Percentiles rank a stretch among this genome's conserved stretches.
Conservation (phyloP, 2,797 vertebrate species). For the Crocidura indochinensis region DNA sequence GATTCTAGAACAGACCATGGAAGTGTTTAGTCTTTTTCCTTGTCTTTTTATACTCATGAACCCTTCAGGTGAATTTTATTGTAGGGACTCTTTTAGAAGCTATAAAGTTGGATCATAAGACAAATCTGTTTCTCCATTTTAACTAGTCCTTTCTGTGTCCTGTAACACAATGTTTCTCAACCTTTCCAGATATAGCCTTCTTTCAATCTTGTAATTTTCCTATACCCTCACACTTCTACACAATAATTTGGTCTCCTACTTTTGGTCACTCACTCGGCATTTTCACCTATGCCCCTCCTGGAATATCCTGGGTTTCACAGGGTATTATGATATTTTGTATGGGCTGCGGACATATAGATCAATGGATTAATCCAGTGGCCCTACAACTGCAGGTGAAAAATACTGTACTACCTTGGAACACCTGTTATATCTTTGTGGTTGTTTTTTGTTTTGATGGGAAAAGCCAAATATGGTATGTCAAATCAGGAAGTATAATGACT, state of each 20-base stretch:
- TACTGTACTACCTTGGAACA: not conserved
- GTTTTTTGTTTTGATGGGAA: not conserved
- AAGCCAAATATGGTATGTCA: not conserved
- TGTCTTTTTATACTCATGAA: not conserved
- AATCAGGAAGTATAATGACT: constrained; percentile 1
- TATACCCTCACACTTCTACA: too few species aligned
- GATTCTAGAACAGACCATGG: not conserved
- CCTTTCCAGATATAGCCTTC: too few species aligned
- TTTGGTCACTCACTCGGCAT: too few species aligned
- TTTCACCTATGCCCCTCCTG: too few species aligned
- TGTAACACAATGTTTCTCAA: not conserved
- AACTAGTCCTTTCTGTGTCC: not conserved
- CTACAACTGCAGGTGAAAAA: not conserved
- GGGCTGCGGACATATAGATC: not conserved
- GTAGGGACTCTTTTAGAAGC: not conserved
- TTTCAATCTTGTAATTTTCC: too few species aligned
- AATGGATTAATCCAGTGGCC: not conserved
- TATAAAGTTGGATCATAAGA: not conserved
- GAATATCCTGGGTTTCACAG: too few species aligned
- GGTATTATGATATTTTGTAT: too few species aligned
- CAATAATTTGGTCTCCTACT: too few species aligned
- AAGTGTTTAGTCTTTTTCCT: not conserved
- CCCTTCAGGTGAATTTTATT: not conserved
- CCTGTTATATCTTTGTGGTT: not conserved
- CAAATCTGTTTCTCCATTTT: not conserved